These are phyloP conservation scores for Recurvirostra avosetta DNA, from an alignment of 2,113 vertebrate species.

Conservation along the genomic window DNA sequence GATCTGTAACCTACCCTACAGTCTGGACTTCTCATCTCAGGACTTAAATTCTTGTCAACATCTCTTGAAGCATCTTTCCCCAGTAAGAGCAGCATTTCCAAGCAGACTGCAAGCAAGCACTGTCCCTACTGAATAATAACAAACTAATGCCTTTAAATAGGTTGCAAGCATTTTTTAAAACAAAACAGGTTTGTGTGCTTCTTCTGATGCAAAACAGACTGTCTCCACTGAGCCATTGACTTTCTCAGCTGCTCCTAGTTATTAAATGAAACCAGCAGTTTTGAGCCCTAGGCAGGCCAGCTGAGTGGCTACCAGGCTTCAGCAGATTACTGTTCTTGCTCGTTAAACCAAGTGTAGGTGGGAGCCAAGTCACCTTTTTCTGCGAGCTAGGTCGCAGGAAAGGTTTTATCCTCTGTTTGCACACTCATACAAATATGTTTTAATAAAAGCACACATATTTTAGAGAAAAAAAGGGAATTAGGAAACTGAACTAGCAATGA, in stretches of 20 bases:
- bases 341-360: background rate
- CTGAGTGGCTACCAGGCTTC: background rate
- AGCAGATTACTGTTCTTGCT: background rate
- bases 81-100: accelerated
- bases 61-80: background rate
- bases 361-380: background rate
- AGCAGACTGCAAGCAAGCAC: accelerated
- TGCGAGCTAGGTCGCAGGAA: background rate
- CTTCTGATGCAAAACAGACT: background rate
- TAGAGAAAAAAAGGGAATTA: background rate
- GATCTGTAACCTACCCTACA: background rate
- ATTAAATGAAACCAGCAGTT: background rate
- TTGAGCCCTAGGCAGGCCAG: background rate
- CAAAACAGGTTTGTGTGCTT: background rate
- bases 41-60: background rate
- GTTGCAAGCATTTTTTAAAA: background rate
- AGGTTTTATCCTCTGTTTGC: accelerated
- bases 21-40: background rate
- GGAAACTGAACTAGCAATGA: background rate
- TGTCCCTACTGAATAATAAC: accelerated
- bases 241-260: background rate
- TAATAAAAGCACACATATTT: background rate
- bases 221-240: background rate
- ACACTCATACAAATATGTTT: background rate
- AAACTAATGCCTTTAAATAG: background rate